phyloP scores from a whole-genome alignment of 2,888 invertebrate genomes.

The Melikaiella ostensackeni region DNA sequence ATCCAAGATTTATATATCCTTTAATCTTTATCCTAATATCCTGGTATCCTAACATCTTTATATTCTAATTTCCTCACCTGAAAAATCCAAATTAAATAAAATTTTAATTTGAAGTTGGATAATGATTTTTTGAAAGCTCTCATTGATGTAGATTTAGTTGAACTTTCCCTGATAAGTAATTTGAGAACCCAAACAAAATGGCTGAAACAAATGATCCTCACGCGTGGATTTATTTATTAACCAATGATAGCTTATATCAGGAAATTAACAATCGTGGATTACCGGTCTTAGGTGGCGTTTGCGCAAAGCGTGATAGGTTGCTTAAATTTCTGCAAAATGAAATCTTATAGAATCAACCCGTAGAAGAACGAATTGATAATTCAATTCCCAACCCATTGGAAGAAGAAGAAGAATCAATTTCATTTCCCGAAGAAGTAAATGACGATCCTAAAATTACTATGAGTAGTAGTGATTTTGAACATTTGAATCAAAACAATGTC shows the following conservation, averaged over 20 bases:
- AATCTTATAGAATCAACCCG: background rate
- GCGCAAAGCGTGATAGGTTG: background rate
- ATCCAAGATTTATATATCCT: too few relatives aligned
- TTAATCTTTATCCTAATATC: background rate
- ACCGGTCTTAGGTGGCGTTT: background rate
- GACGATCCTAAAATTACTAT: too few relatives aligned
- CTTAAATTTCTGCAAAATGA: background rate
- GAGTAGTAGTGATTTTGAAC: background rate
- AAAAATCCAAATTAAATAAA: background rate
- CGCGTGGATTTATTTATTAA: background rate
- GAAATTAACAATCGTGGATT: background rate
- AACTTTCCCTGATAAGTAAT: too few relatives aligned
- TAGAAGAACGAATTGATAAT: background rate
- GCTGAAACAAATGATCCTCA: too few relatives aligned
- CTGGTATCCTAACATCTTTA: background rate
- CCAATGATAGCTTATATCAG: background rate
- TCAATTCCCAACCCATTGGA: background rate
- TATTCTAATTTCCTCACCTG: background rate
- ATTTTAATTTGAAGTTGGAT: background rate
- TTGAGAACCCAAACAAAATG: too few relatives aligned
- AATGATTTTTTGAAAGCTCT: background rate
- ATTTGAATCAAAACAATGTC: background rate
- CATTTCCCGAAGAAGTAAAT: background rate
- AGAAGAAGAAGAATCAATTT: background rate
- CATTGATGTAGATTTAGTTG: too few relatives aligned